Conservation (phyloP, 2,888 invertebrate species). For the Cataglyphis altisquamis region DNA sequence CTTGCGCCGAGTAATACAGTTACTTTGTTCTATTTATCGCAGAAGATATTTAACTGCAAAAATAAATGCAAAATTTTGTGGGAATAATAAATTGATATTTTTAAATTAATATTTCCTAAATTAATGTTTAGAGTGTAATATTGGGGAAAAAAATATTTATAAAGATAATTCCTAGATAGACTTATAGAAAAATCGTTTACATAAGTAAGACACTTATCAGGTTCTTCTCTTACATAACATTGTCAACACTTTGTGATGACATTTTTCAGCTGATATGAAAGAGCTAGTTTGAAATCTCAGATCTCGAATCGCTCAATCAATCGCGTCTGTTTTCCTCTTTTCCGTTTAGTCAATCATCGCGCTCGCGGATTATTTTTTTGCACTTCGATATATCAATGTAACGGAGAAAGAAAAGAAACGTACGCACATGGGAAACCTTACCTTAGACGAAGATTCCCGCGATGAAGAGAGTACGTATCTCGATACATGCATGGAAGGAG, state of each 20-base stretch:
- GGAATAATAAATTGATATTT: neutral
- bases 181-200: neutral
- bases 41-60: neutral
- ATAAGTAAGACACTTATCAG: neutral
- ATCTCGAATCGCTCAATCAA: neutral
- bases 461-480: slow-evolving; percentile 36
- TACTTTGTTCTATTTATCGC: neutral
- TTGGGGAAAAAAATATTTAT: neutral
- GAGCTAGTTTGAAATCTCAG: neutral
- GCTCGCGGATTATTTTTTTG: slow-evolving; percentile 16
- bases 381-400: slow-evolving; percentile 23
- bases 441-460: slow-evolving; percentile 20
- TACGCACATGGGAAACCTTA: neutral
- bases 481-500: neutral
- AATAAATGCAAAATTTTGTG: neutral
- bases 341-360: neutral
- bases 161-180: no score
- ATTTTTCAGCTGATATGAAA: slow-evolving; percentile 1
- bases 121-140: neutral
- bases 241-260: neutral
- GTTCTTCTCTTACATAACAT: neutral
- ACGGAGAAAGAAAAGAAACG: neutral
- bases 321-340: neutral
- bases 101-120: neutral
- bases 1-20: neutral